These are phyloP conservation scores for Polypedilum pembai DNA, from an alignment of 1,140 invertebrate genomes.

Conservation along the genomic window DNA sequence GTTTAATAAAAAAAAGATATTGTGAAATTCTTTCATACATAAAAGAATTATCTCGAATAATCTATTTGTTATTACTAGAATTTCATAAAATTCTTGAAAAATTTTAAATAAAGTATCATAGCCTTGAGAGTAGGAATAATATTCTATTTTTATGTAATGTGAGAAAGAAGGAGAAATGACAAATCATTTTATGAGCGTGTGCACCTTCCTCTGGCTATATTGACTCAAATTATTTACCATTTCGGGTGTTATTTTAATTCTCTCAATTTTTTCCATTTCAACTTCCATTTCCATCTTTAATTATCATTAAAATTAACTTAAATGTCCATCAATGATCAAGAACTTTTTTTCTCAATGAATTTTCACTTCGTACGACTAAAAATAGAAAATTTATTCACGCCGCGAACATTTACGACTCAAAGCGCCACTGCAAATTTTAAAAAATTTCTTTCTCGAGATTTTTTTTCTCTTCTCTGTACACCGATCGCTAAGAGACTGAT, in stretches of 20 bases:
- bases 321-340: background rate
- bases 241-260: constrained; percentile 26
- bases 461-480: background rate
- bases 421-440: background rate
- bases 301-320: background rate
- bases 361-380: background rate
- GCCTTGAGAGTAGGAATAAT: background rate
- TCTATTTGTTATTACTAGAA: too few relatives aligned
- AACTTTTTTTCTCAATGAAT: constrained; percentile 9
- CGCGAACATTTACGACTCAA: background rate
- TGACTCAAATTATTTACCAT: constrained; percentile 7
- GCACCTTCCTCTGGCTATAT: background rate
- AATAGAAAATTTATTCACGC: constrained; percentile 18
- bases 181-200: constrained; percentile 6
- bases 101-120: too few relatives aligned
- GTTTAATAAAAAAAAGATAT: too few relatives aligned
- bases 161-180: background rate
- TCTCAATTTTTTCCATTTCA: constrained; percentile 25
- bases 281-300: constrained; percentile 16
- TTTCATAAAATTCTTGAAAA: too few relatives aligned
- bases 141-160: constrained; percentile 5
- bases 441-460: background rate
- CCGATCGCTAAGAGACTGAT: constrained; percentile 15
- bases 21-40: too few relatives aligned
- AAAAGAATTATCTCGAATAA: too few relatives aligned